phyloP scores from a whole-genome alignment of 2,113 vertebrate species.

The Hippocampus guttulatus region DNA sequence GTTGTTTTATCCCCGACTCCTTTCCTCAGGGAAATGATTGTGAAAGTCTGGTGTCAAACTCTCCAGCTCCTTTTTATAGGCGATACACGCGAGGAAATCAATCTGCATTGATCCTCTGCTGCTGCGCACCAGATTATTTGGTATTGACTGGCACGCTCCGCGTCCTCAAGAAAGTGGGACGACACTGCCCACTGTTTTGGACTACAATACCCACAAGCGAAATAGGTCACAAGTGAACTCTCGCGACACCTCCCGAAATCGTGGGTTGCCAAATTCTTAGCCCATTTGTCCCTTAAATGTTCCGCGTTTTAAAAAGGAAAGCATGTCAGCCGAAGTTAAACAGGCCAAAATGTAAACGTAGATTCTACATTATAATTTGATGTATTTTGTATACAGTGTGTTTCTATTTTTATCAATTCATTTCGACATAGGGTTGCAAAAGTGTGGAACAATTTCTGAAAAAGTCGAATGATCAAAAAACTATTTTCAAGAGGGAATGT shows the following conservation, averaged over 20 bases:
- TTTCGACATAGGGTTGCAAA: not conserved
- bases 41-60: constrained; percentile 13
- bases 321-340: not conserved
- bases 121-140: constrained; percentile 30
- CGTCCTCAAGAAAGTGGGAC: constrained; percentile 38
- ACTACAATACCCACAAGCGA: constrained; percentile 54
- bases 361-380: not conserved
- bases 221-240: constrained; percentile 5
- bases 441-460: not conserved
- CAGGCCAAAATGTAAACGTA: not conserved
- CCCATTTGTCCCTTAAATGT: not conserved
- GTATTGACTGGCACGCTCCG: constrained; percentile 11
- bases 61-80: constrained; percentile 12
- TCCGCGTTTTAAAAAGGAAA: not conserved
- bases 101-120: not conserved
- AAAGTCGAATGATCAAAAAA: too few relatives aligned
- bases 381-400: not conserved
- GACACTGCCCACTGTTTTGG: constrained; percentile 36
- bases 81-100: not conserved
- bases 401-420: not conserved
- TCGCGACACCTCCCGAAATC: constrained; percentile 37
- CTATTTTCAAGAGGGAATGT: too few relatives aligned
- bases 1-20: not conserved
- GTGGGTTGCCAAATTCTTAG: constrained; percentile 53
- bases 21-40: not conserved